A percentile compares a stretch with the other conserved stretches of the same genome.
Conservation (phyloP, 2,797 vertebrate species). For the Gymnothorax javanicus region DNA sequence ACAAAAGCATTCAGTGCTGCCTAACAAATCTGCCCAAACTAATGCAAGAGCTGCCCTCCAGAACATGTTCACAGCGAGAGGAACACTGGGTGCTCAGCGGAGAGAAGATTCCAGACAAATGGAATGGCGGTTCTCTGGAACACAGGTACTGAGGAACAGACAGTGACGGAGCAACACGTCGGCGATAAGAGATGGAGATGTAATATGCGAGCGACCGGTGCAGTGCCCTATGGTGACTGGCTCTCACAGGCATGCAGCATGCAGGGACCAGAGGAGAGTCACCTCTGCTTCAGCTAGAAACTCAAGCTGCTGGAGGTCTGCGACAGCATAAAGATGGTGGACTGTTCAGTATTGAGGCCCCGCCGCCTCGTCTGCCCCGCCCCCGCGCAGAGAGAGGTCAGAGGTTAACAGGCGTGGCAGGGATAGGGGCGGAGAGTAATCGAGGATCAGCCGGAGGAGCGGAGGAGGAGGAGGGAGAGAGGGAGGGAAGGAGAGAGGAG, state of each 20-base stretch:
- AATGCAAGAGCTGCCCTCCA: not conserved
- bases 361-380: conserved; percentile 86
- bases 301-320: conserved; percentile 98
- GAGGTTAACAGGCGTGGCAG: conserved; percentile 61
- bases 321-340: conserved; percentile 99
- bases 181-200: not conserved
- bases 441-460: conserved; percentile 12
- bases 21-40: not conserved
- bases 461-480: conserved; percentile 56
- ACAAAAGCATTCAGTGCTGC: not conserved
- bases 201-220: not conserved
- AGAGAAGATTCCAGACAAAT: not conserved
- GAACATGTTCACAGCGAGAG: not conserved
- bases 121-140: not conserved
- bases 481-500: conserved; percentile 16
- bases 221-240: conserved; percentile 28
- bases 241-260: conserved; percentile 58
- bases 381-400: conserved; percentile 69
- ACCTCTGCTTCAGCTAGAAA: conserved; percentile 94
- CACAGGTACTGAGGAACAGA: not conserved
- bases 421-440: conserved; percentile 22
- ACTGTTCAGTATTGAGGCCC: conserved; percentile 93
- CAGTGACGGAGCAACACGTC: not conserved
- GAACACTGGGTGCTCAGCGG: not conserved
- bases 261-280: conserved; percentile 69